These are phyloP conservation scores for Eubasilissa regina DNA, from an alignment of 1,140 invertebrate species.

Conservation along the genomic window DNA sequence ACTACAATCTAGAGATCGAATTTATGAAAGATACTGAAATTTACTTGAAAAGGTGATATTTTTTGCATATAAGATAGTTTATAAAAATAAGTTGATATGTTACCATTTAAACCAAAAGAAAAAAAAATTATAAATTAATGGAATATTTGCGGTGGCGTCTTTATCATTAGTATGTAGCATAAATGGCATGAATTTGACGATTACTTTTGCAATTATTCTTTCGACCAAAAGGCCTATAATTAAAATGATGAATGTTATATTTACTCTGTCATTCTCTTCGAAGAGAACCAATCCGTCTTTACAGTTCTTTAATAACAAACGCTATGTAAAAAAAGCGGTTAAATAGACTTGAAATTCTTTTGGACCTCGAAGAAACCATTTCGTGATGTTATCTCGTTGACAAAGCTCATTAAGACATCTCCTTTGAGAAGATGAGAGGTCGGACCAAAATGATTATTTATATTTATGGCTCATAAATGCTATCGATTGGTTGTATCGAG, in stretches of 20 bases:
- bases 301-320: background rate
- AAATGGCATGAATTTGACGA: too few species aligned
- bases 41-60: too few species aligned
- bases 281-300: background rate
- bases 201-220: too few species aligned
- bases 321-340: background rate
- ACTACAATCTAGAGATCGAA: too few species aligned
- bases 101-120: too few species aligned
- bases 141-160: too few species aligned
- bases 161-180: too few species aligned
- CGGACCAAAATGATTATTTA: background rate
- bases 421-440: background rate
- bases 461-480: background rate
- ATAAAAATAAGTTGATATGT: too few species aligned
- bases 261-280: background rate
- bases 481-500: background rate
- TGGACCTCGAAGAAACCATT: background rate
- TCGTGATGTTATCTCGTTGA: conserved; percentile 5
- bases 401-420: conserved; percentile 18
- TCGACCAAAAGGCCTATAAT: too few species aligned
- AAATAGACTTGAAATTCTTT: background rate
- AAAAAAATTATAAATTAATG: too few species aligned
- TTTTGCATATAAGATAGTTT: too few species aligned
- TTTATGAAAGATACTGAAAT: too few species aligned
- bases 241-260: background rate